Base-by-base conservation (phyloP, 2,888 invertebrate species). In the Drosophila eohydei region DNA sequence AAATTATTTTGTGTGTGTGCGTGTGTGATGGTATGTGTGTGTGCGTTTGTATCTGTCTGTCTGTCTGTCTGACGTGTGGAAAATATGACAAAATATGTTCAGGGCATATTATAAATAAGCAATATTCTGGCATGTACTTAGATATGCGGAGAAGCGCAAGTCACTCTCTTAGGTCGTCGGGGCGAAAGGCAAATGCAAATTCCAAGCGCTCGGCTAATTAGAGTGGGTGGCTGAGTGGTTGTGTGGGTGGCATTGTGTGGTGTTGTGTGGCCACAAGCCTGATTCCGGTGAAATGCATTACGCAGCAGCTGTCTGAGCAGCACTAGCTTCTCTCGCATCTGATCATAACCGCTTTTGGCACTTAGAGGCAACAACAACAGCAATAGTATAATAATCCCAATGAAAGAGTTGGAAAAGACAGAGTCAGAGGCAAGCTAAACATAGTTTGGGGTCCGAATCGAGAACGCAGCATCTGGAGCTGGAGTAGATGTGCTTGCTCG, bases 1-100 rank as follows among this genome's bases (percentile, higher is more conserved):
- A 89, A 83, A 83, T 89, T 87, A 89, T 89, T 78, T 88, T 83
- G 74, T 70, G 68, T 56, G 44, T 54, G 28, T 38, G 54, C 14
- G 34, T 36, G 52, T 12, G 30, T 32, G 43, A 14, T 5, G 16
- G 6, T 16, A 41, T 40, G 34, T 48, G 30, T 56, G n/a, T 41
- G 32, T 59, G 74, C 21, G 21, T 78, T 88, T 83, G 74, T 70
- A 63, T 56, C 40, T 41, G 32, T 59, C 68, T 52, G 50, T 50
- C 26, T 58, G 16, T 38, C 8, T 54, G 50, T 59, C 9, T 36
- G 40, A 26, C 28, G 57, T 50, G 58, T 64, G 32, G 62, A 68
- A 74, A 79, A 58, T 67, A 68, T 75, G 59, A 75, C 62, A 69
- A 71, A 56, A 82, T 74, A 64, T 80, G 67, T 82, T 52, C 65